A percentile compares a stretch with the other conserved stretches of the same genome.
Conservation (phyloP, 2,797 vertebrate genomes). For the Sylvilagus floridanus region DNA sequence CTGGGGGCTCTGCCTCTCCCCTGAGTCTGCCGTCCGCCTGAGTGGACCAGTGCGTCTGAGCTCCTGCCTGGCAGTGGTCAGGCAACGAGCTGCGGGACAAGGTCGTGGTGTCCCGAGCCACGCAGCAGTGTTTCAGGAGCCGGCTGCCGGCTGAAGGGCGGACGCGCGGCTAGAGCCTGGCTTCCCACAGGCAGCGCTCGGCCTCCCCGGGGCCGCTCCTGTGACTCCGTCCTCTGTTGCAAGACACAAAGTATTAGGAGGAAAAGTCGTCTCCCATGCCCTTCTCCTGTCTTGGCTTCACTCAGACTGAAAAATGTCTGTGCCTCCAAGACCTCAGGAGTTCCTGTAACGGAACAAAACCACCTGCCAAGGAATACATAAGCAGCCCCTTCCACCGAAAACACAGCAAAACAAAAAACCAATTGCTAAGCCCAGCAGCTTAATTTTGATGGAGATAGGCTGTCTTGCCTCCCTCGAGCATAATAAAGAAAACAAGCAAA, state of each 20-base stretch:
- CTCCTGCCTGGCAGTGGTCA: neutral
- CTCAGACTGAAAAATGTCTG: neutral
- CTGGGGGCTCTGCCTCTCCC: neutral
- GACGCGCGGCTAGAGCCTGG: neutral
- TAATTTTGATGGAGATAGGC: neutral
- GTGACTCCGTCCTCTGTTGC: neutral
- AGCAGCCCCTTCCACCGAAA: neutral
- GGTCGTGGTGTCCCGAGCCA: neutral
- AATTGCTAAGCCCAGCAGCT: neutral
- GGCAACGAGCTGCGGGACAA: neutral
- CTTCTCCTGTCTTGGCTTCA: neutral
- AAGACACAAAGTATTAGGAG: neutral
- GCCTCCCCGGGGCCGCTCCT: neutral
- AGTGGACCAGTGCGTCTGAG: neutral
- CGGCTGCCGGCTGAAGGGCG: neutral
- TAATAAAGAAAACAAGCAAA: constrained; percentile 49
- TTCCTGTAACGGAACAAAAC: constrained; percentile 33
- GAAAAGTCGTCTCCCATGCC: neutral
- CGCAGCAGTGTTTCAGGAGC: neutral
- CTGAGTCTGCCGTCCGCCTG: neutral
- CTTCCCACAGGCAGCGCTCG: neutral
- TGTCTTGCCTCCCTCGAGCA: neutral
- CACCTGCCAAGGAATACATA: constrained; percentile 16
- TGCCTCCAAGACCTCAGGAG: neutral
- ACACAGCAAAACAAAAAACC: too few species aligned